phyloP scores from a whole-genome alignment of 2,113 vertebrate species.

The Otolemur garnettii region DNA sequence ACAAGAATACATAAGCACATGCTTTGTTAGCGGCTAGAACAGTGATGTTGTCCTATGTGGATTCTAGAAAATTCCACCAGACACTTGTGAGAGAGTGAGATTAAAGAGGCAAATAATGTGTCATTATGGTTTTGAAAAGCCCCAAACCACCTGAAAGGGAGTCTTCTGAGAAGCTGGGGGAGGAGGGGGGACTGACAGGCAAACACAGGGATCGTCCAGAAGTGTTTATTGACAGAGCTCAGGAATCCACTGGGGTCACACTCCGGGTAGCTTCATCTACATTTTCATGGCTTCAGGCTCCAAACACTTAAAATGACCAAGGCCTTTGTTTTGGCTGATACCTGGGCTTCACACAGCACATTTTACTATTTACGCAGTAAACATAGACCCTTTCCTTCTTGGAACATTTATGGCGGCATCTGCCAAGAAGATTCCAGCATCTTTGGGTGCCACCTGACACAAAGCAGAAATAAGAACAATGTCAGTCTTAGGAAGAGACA shows the following conservation, averaged over 20 bases:
- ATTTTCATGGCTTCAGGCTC: background rate
- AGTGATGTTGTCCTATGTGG: background rate
- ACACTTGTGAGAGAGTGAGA: background rate
- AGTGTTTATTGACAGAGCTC: slow-evolving; percentile 56
- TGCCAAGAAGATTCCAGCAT: slow-evolving; percentile 79
- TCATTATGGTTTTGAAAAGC: background rate
- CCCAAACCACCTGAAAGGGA: background rate
- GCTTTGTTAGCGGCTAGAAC: background rate
- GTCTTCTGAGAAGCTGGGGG: background rate
- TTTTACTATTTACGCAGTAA: slow-evolving; percentile 74
- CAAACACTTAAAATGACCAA: background rate
- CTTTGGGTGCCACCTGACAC: slow-evolving; percentile 63
- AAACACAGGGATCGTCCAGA: background rate
- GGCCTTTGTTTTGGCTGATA: slow-evolving; percentile 14
- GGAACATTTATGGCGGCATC: slow-evolving; percentile 66
- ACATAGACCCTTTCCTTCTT: slow-evolving; percentile 68
- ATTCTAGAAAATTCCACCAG: background rate
- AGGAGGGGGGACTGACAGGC: background rate
- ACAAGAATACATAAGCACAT: background rate
- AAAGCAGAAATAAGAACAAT: background rate
- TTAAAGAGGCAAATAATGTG: background rate
- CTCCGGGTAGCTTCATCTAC: background rate
- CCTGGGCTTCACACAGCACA: slow-evolving; percentile 78
- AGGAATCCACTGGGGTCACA: background rate
- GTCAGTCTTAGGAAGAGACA: background rate